Evolutionary conservation across 64 coral and sea anemone genomes (phyloP).

Genomic region (Dendrophyllia cribrosa): DNA sequence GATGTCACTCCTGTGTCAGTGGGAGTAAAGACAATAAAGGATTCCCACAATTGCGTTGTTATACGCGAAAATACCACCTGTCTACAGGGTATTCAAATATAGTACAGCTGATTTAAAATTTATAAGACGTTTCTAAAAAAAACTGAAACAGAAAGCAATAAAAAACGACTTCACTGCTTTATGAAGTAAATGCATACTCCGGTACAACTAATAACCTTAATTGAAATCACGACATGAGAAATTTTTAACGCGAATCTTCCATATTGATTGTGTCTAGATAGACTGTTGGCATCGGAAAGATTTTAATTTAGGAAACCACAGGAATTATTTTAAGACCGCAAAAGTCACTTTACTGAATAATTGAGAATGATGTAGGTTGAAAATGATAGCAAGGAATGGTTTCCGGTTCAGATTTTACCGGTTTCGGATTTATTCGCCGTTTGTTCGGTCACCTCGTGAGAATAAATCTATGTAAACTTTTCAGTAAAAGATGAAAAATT

Average conservation of each 20-base stretch:
- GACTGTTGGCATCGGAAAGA: no score
- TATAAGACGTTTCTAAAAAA: slow-evolving; percentile 10
- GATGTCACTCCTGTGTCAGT: no score
- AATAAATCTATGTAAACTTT: no score
- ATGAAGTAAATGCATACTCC: no score
- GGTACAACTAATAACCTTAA: no score
- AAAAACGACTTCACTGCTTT: neutral
- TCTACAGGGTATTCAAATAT: neutral
- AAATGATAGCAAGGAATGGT: neutral
- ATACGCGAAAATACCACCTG: neutral
- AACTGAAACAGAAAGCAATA: neutral
- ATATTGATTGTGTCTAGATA: no score
- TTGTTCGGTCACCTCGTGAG: no score
- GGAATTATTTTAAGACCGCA: no score
- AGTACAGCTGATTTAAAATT: slow-evolving; percentile 12
- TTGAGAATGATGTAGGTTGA: no score
- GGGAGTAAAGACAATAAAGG: neutral
- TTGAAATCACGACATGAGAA: neutral
- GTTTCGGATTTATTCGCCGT: neutral
- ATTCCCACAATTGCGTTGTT: neutral
- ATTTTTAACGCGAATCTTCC: no score
- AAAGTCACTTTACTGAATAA: no score
- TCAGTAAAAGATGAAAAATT: neutral
- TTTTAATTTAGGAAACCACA: no score
- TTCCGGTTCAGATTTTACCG: neutral